A percentile compares a stretch with the other conserved stretches of the same genome.
These are phyloP conservation scores for Morone chrysops DNA, from an alignment of 2,113 vertebrate species.

Conservation along the genomic window DNA sequence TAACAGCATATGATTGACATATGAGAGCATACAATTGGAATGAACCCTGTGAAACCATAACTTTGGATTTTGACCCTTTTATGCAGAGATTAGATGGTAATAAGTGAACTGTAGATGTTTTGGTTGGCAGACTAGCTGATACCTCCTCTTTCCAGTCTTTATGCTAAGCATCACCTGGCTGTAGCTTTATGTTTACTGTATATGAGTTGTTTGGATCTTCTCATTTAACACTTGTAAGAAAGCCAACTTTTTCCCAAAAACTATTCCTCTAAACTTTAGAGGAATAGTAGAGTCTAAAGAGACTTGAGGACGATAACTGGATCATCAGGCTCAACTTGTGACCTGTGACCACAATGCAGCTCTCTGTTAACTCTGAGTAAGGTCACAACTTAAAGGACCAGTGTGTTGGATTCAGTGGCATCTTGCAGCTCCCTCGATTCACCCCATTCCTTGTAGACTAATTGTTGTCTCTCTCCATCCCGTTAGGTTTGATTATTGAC, in stretches of 20 bases:
- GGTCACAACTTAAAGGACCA: not conserved
- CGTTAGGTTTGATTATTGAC: conserved; percentile 62
- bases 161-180: not conserved
- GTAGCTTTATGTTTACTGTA: not conserved
- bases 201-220: not conserved
- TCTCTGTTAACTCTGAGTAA: not conserved
- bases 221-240: no score
- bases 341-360: not conserved
- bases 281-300: no score
- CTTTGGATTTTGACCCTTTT: no score
- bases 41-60: no score
- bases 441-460: not conserved
- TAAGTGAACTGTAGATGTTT: not conserved
- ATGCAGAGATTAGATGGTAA: no score
- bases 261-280: not conserved
- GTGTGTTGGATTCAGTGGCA: no score
- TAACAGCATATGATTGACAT: no score
- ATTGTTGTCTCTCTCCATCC: not conserved
- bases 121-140: not conserved
- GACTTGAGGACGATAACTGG: not conserved
- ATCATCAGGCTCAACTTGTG: not conserved
- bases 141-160: not conserved
- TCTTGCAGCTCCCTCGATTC: no score
- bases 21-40: no score
- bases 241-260: not conserved